Evolutionary conservation across 2,113 vertebrate genomes (phyloP), one percentile per base, ranked within the genome.

Genomic region (Serinus canaria): DNA sequence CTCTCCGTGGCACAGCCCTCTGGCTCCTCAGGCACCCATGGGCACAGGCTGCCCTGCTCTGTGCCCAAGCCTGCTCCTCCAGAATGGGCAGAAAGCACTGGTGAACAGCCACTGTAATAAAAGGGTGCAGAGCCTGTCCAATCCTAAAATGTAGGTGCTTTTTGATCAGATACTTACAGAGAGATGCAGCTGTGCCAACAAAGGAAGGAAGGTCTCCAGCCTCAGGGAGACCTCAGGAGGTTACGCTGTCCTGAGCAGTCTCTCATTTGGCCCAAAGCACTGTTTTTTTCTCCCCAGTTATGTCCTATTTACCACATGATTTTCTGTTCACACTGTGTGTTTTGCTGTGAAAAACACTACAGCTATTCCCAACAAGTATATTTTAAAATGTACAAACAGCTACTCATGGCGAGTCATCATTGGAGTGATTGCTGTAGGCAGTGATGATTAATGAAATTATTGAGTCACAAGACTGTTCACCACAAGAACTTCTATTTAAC

Each of bases 401-500:
- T 68, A 12, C 66, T 78, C 22, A 22, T 0, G n/a, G 68, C 6
- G 0, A 81, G 79, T 64, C 59, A 62, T 72, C 63, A 67, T 55
- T 22, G 4, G 82, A 96, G 74, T 62, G 93, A 92, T 94, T 89
- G 86, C 95, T 95, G 95, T 80, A 88, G 91, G 92, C 88, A 4
- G 88, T 86, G 88, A 73, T 91, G 96, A 98, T 98, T 97, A 98
- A 97, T 60, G 27, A 94, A 97, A 97, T 75, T 68, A 97, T 96
- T 55, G 25, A 93, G 96, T 97, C 93, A 92, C 89, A 94, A 89
- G 95, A 95, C 91, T 93, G 87, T 90, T 87, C 95, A 93, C 92
- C 94, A 91, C 88, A 95, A 97, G 89, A 97, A 98, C 95, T 98
- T 98, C 97, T 96, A 60, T 97, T 97, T 96, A 96, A 94, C 86